Evolutionary conservation across 2,113 vertebrate genomes (phyloP).

Genomic region (Scytalopus superciliaris): DNA sequence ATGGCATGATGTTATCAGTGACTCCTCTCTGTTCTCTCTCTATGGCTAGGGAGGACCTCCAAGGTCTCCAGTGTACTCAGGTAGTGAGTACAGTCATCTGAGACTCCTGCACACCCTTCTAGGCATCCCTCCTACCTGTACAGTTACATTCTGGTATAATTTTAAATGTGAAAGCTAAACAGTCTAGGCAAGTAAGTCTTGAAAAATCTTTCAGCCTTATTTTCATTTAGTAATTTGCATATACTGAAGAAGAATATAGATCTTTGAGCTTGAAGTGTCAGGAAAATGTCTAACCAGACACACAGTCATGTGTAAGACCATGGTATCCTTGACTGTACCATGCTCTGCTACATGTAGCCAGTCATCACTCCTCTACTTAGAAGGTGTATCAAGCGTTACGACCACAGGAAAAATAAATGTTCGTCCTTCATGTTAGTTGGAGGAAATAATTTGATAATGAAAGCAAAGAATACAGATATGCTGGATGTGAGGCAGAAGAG

Average conservation of each 20-base stretch:
- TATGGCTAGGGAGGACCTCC: not conserved
- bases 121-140: not conserved
- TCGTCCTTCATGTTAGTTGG: not conserved
- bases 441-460: not conserved
- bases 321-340: not conserved
- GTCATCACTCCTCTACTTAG: not conserved
- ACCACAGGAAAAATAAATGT: not conserved
- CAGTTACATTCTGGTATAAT: not conserved
- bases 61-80: not conserved
- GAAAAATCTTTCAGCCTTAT: not conserved
- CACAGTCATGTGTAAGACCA: accelerated
- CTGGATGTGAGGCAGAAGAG: not conserved
- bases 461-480: not conserved
- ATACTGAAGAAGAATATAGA: not conserved
- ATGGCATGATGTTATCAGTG: not conserved
- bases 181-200: not conserved
- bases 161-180: not conserved
- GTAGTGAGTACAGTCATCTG: not conserved
- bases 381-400: accelerated
- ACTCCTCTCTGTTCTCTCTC: not conserved
- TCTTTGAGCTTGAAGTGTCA: not conserved
- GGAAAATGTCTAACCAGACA: not conserved
- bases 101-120: not conserved
- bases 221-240: not conserved
- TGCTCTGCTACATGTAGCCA: not conserved